These are phyloP conservation scores for Stegophylla sp. DNA, from an alignment of 2,888 invertebrate genomes.

Conservation along the genomic window DNA sequence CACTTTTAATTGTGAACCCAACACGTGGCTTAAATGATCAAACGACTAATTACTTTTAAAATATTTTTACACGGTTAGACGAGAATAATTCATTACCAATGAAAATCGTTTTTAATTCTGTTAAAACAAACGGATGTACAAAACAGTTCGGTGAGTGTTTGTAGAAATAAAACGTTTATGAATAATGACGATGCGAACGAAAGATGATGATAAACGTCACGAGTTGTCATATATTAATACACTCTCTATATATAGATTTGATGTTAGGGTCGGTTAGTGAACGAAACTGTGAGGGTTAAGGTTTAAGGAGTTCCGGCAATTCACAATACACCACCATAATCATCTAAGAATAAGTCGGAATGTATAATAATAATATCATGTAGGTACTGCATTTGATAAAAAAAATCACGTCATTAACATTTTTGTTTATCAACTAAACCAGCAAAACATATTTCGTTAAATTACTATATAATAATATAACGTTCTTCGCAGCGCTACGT, in stretches of 20 bases:
- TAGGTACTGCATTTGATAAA: too few relatives aligned
- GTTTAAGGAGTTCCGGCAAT: slow-evolving; percentile 42
- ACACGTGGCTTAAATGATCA: too few relatives aligned
- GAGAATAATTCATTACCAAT: too few relatives aligned
- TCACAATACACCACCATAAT: slow-evolving; percentile 35
- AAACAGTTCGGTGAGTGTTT: neutral
- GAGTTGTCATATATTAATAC: slow-evolving; percentile 47
- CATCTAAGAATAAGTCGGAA: neutral
- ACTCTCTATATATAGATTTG: slow-evolving; percentile 44
- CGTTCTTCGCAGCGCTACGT: too few relatives aligned
- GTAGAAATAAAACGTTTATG: slow-evolving; percentile 23
- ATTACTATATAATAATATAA: neutral
- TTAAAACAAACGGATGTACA: neutral
- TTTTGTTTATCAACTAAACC: neutral
- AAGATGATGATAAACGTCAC: slow-evolving; percentile 29
- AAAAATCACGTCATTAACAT: neutral
- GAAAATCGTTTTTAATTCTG: too few relatives aligned
- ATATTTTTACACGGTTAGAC: too few relatives aligned
- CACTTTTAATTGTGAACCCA: too few relatives aligned
- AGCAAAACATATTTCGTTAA: neutral
- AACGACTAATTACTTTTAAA: too few relatives aligned
- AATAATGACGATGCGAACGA: slow-evolving; percentile 27
- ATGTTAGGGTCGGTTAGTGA: slow-evolving; percentile 40
- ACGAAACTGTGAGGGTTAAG: slow-evolving; percentile 36
- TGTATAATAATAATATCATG: neutral